These are phyloP conservation scores for Heliconius congener DNA, from an alignment of 1,140 invertebrate species.

Conservation along the genomic window DNA sequence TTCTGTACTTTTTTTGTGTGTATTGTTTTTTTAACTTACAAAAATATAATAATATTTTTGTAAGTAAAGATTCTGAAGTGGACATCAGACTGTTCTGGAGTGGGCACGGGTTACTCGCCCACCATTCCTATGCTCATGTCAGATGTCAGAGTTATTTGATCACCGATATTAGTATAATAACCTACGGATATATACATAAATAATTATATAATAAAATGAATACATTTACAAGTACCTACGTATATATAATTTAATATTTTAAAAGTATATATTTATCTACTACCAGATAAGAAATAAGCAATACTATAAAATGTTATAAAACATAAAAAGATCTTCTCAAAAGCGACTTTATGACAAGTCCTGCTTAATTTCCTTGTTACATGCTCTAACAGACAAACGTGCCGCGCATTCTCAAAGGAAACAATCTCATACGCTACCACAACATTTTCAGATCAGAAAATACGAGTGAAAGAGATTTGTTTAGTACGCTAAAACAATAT, in stretches of 20 bases:
- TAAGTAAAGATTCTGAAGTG: too few species aligned
- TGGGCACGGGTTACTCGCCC: too few species aligned
- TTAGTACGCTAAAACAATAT: constrained; percentile 44
- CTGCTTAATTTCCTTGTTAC: constrained; percentile 42
- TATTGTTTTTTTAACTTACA: too few species aligned
- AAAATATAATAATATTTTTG: too few species aligned
- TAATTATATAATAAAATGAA: too few species aligned
- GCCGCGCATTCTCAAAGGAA: constrained; percentile 47
- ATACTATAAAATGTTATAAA: neutral
- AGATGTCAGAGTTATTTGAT: neutral
- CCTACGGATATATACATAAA: too few species aligned
- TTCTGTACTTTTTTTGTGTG: too few species aligned
- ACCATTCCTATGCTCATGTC: too few species aligned
- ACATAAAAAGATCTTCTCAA: constrained; percentile 24
- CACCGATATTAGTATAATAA: too few species aligned
- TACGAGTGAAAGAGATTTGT: constrained; percentile 41
- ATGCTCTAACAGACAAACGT: constrained; percentile 39
- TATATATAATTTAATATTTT: too few species aligned
- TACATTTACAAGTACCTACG: too few species aligned
- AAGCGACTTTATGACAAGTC: constrained; percentile 30
- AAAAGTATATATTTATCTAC: neutral
- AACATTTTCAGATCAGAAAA: constrained; percentile 43
- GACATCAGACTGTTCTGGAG: too few species aligned
- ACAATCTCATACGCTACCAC: constrained; percentile 47
- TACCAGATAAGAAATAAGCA: neutral